Base-by-base conservation (phyloP, 2,888 invertebrate species). In the Latheticus oryzae region DNA sequence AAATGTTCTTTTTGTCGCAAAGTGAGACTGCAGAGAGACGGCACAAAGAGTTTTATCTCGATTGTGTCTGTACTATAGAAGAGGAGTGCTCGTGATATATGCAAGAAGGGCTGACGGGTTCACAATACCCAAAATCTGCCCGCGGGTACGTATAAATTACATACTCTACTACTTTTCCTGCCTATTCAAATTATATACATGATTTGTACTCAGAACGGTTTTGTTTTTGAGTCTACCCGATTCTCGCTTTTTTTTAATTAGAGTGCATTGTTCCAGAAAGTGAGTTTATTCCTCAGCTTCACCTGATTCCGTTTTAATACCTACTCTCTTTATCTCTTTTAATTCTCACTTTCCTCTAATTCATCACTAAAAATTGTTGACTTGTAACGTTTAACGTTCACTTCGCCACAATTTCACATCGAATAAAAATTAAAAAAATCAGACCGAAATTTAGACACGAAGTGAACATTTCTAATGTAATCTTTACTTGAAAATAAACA, bases 11-110 rank as follows among this genome's bases (percentile, higher is more conserved):
- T 66, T 68, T 64, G 64, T 64, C 58, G 51, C 51, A 60, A 67
- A 66, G 61, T 61, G 60, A 63, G 53, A 57, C 55, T 56, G 52
- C 58, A 50, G 57, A 50, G 47, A 40, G 59, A 62, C 64, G 58
- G 61, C 63, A 68, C 64, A 64, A 64, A 65, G 65, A 64, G 64
- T 66, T 67, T 68, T 67, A 67, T 67, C 68, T 67, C 65, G 64
- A 66, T 68, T 67, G 60, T 54, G 64, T 64, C 63, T 66, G 67
- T 64, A 65, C 65, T 63, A 65, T 67, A 60, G 63, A 52, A 64
- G 58, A 64, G 63, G 63, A 61, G 61, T 62, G 63, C 57, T 60
- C 59, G 67, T 67, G 66, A 65, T 65, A 66, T 66, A 66, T 66
- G 63, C 65, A 70, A 66, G 67, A 63, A 62, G 58, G 60, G 63